Percentiles rank a stretch among this genome's conserved stretches.
Evolutionary conservation across 2,797 vertebrate genomes (phyloP).

Genomic region (Scolopax rusticola): DNA sequence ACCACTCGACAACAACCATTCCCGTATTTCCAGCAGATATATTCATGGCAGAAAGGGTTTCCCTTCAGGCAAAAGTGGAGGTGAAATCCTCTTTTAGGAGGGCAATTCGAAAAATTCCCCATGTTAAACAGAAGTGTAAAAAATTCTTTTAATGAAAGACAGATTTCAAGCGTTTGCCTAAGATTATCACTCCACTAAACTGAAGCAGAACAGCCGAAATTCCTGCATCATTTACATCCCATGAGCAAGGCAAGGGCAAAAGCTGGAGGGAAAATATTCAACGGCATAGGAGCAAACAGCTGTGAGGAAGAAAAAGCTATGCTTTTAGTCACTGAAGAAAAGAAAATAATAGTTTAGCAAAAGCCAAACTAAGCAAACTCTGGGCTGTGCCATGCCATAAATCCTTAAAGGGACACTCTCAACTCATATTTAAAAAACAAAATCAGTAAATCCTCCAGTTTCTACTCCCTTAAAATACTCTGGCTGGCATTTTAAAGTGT

Average conservation of each 20-base stretch:
- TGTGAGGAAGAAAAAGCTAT: neutral
- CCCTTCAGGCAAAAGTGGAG: conserved; percentile 29
- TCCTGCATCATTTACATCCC: conserved; percentile 30
- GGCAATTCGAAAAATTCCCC: conserved; percentile 15
- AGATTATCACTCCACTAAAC: conserved; percentile 29
- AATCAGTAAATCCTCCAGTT: neutral
- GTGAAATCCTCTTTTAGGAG: conserved; percentile 50
- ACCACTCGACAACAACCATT: neutral
- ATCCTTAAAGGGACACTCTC: neutral
- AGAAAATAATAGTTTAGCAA: conserved; percentile 4
- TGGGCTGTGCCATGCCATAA: neutral
- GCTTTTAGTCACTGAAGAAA: neutral
- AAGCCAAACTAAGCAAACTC: neutral
- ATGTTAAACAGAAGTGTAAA: conserved; percentile 67
- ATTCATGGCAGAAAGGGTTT: neutral
- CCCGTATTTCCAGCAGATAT: neutral
- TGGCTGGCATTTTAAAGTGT: neutral
- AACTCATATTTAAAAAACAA: fast-evolving
- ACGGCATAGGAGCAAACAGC: neutral
- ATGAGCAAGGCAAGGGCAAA: neutral
- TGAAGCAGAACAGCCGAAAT: conserved; percentile 50
- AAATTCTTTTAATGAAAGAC: conserved; percentile 73
- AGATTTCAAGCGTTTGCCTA: conserved; percentile 53
- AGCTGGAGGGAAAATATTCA: neutral
- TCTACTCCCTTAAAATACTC: neutral